These are phyloP conservation scores for Pseudochirops corinnae DNA, from an alignment of 2,797 vertebrate species.

Conservation along the genomic window DNA sequence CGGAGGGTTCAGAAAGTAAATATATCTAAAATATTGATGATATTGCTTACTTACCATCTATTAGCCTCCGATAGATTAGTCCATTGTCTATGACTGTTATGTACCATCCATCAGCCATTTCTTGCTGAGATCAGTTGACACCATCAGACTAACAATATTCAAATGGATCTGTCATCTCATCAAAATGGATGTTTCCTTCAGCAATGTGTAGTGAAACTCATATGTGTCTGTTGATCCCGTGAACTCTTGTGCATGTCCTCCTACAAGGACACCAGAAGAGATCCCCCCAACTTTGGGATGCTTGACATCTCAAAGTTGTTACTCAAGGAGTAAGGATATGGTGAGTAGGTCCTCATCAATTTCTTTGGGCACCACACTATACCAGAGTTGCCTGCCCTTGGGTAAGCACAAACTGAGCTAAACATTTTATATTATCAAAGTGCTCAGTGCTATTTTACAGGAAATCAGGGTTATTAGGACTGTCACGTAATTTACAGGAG, in stretches of 20 bases:
- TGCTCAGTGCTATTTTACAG: neutral
- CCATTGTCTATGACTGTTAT: constrained; percentile 79
- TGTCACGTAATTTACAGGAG: neutral
- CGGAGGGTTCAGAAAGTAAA: constrained; percentile 77
- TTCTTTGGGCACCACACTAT: neutral
- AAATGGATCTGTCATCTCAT: neutral
- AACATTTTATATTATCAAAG: neutral
- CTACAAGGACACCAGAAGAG: neutral
- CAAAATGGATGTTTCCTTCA: neutral
- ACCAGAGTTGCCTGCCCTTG: neutral
- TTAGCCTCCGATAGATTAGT: constrained; percentile 69
- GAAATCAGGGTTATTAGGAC: neutral
- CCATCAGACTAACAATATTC: constrained; percentile 19
- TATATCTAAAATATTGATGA: constrained; percentile 80
- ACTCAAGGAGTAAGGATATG: neutral
- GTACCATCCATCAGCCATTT: constrained; percentile 78
- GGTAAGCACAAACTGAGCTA: neutral
- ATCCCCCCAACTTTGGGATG: neutral
- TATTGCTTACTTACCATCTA: constrained; percentile 56
- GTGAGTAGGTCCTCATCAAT: neutral
- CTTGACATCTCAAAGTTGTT: neutral
- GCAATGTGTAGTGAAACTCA: neutral
- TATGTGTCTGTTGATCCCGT: neutral
- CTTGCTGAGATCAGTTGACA: constrained; percentile 76
- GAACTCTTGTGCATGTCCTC: neutral